Evolutionary conservation across 2,113 vertebrate genomes (phyloP).

Genomic region (Notiomystis cincta): DNA sequence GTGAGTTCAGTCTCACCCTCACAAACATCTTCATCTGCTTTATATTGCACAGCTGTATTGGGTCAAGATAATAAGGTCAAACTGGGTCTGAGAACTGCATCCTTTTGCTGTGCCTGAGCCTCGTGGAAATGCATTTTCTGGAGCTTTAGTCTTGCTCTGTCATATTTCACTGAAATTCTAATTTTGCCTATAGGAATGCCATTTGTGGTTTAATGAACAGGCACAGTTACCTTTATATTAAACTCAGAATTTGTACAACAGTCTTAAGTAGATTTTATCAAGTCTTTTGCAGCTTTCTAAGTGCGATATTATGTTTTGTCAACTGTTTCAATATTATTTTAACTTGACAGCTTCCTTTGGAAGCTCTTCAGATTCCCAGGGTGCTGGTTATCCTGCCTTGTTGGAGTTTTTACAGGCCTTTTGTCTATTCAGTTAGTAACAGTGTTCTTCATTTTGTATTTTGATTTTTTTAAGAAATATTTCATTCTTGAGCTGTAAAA

Average conservation of each 20-base stretch:
- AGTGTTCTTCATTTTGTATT: not conserved
- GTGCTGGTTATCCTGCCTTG: not conserved
- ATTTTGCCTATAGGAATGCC: not conserved
- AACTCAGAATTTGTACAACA: not conserved
- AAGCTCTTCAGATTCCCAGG: not conserved
- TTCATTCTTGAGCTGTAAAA: not conserved
- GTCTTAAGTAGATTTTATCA: not conserved
- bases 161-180: not conserved
- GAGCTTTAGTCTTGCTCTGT: not conserved
- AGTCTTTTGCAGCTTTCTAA: not conserved
- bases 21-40: not conserved
- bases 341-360: not conserved
- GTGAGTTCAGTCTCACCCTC: not conserved
- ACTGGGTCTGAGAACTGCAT: not conserved
- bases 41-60: not conserved
- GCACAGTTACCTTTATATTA: not conserved
- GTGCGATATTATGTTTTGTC: not conserved
- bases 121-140: not conserved
- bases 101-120: not conserved
- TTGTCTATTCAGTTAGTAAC: not conserved
- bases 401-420: not conserved
- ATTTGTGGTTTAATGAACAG: not conserved
- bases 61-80: not conserved
- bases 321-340: constrained; percentile 6
- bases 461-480: not conserved